Evolutionary conservation across 1,140 invertebrate species (phyloP).

Genomic region (Heliconius hermathena): DNA sequence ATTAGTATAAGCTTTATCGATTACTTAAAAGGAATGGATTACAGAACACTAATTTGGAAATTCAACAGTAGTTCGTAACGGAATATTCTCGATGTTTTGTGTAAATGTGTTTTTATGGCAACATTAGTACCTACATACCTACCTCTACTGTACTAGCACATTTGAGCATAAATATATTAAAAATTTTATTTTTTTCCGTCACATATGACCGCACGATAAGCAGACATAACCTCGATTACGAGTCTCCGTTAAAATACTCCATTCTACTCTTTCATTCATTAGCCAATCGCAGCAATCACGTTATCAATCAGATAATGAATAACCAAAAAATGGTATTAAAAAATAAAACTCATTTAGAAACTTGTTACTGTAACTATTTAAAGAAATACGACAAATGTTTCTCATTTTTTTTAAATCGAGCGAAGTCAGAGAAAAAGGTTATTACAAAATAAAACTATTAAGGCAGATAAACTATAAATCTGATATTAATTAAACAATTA

Average conservation of each 20-base stretch:
- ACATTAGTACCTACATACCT: not conserved
- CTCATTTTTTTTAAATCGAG: not conserved
- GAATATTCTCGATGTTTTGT: not conserved
- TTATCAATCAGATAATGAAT: no score
- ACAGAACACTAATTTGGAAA: not conserved
- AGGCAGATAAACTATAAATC: not conserved
- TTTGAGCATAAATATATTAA: not conserved
- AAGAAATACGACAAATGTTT: no score
- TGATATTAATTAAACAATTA: slow-evolving; percentile 48
- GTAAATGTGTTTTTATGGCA: not conserved
- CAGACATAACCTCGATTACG: no score
- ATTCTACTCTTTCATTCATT: no score
- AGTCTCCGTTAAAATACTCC: no score
- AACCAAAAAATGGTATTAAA: no score
- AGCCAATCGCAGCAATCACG: no score
- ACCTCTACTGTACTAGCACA: no score
- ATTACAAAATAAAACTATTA: not conserved
- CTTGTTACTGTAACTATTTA: no score
- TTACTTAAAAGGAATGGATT: slow-evolving; percentile 1
- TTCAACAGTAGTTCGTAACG: not conserved
- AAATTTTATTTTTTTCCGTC: not conserved
- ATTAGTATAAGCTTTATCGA: slow-evolving; percentile 1
- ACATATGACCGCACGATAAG: not conserved
- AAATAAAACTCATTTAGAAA: no score
- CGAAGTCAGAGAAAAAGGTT: not conserved